phyloP scores from a whole-genome alignment of 2,113 vertebrate genomes.

The Craseonycteris thonglongyai region DNA sequence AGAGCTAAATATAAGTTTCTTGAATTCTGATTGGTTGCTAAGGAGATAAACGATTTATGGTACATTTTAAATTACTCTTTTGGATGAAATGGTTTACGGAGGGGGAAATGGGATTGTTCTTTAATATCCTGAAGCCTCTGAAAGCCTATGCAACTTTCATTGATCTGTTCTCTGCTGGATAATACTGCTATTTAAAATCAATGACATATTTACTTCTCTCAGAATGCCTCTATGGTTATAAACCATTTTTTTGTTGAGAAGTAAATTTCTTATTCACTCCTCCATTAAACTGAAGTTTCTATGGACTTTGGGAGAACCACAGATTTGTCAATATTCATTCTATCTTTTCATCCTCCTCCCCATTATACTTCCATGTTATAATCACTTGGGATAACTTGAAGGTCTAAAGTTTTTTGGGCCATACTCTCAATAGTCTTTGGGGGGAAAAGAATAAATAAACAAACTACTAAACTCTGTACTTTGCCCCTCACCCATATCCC shows the following conservation, averaged over 20 bases:
- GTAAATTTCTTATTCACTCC: slow-evolving; percentile 8
- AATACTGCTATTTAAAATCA: slow-evolving; percentile 60
- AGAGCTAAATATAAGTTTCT: neutral
- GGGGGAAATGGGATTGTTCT: slow-evolving; percentile 43
- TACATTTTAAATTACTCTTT: slow-evolving; percentile 55
- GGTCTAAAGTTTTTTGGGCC: neutral
- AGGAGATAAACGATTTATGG: slow-evolving; percentile 58
- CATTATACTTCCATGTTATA: neutral
- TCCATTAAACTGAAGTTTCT: neutral
- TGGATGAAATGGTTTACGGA: slow-evolving; percentile 55
- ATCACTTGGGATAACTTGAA: neutral
- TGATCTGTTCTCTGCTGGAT: slow-evolving; percentile 62
- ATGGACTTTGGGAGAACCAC: neutral
- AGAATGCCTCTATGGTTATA: slow-evolving; percentile 46
- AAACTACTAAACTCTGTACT: neutral
- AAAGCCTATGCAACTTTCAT: slow-evolving; percentile 61
- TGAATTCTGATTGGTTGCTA: slow-evolving; percentile 38
- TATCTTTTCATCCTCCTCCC: neutral
- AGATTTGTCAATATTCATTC: neutral
- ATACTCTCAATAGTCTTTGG: neutral
- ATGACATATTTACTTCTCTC: slow-evolving; percentile 58
- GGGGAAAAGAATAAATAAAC: neutral
- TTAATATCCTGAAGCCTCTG: slow-evolving; percentile 63
- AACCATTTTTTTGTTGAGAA: slow-evolving; percentile 37
- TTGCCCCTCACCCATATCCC: neutral